These are phyloP conservation scores for Wiebesia pumilae DNA, from an alignment of 1,140 invertebrate genomes.

Conservation along the genomic window DNA sequence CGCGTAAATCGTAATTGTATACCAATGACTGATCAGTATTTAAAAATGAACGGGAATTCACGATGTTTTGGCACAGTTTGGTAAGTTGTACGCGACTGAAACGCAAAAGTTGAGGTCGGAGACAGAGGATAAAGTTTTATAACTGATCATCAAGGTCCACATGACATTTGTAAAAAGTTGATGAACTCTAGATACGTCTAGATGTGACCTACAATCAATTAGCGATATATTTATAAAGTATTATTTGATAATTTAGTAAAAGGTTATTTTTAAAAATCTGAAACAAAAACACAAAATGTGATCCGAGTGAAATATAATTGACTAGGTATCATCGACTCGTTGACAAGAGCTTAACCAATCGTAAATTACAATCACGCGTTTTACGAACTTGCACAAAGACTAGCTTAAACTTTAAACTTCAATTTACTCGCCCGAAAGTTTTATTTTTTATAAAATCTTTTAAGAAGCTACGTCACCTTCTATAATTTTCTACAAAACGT, in stretches of 20 bases:
- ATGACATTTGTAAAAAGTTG: constrained; percentile 3
- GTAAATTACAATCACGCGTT: neutral
- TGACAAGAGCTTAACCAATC: neutral
- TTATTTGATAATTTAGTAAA: neutral
- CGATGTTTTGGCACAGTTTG: constrained; percentile 54
- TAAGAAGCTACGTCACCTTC: neutral
- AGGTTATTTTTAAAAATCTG: neutral
- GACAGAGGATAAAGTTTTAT: constrained; percentile 34
- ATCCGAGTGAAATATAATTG: too few relatives aligned
- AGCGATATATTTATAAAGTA: neutral
- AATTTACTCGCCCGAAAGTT: neutral
- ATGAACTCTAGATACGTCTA: constrained; percentile 17
- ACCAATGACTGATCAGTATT: constrained; percentile 13
- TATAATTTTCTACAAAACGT: neutral
- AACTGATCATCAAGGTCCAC: neutral
- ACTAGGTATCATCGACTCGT: neutral
- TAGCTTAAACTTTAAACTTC: neutral
- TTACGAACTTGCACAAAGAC: neutral
- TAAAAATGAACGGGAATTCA: constrained; percentile 59
- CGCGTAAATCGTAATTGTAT: neutral
- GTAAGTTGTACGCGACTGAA: constrained; percentile 26
- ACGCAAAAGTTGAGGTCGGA: constrained; percentile 48
- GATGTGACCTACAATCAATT: neutral
- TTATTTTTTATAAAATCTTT: neutral
- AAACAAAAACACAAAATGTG: too few relatives aligned